These are phyloP conservation scores for Butastur rufipennis DNA, from an alignment of 2,113 vertebrate genomes.

Conservation along the genomic window DNA sequence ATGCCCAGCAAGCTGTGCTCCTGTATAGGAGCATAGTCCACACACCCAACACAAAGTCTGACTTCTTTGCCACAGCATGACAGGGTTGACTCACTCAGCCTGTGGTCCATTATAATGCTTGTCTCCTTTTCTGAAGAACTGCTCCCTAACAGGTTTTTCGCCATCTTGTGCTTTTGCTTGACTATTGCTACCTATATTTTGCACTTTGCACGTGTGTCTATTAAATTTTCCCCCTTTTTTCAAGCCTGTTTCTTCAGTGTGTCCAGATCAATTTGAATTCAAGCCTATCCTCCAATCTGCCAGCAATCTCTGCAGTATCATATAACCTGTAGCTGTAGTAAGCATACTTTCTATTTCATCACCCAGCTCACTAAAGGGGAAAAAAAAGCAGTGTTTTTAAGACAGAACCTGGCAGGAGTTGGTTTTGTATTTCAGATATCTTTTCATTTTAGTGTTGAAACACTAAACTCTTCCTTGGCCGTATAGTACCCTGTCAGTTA, in stretches of 20 bases:
- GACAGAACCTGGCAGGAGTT: not conserved
- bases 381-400: not conserved
- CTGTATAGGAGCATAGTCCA: not conserved
- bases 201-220: not conserved
- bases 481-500: not conserved
- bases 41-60: not conserved
- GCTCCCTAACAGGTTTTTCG: not conserved
- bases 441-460: not conserved
- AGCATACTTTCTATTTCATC: not conserved
- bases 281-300: not conserved
- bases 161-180: not conserved
- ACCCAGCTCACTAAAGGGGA: not conserved
- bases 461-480: not conserved
- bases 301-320: not conserved
- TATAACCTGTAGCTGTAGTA: not conserved
- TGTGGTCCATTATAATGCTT: not conserved
- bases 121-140: not conserved
- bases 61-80: not conserved
- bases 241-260: not conserved
- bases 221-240: not conserved
- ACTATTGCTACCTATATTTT: not conserved
- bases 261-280: not conserved
- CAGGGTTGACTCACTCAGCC: not conserved
- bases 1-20: not conserved
- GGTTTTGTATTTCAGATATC: not conserved